phyloP scores from a whole-genome alignment of 2,113 vertebrate genomes.

The Chelonoidis abingdonii region DNA sequence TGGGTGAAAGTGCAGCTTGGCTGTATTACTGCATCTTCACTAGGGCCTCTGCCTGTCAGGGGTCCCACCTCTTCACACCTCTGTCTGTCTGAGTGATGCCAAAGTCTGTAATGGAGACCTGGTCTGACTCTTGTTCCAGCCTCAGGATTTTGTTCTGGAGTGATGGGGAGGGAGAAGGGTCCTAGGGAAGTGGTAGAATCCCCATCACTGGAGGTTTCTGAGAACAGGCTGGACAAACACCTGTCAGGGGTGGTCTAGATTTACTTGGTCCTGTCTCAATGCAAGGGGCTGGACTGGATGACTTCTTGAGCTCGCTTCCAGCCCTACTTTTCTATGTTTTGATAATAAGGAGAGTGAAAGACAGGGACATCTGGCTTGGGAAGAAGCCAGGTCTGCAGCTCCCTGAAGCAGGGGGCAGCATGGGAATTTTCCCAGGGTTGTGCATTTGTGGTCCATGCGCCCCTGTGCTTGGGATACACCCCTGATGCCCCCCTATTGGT shows the following conservation, averaged over 20 bases:
- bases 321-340: neutral
- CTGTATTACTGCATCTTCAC: neutral
- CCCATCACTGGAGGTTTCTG: neutral
- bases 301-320: neutral
- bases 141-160: neutral
- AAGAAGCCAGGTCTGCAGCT: neutral
- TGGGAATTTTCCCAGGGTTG: neutral
- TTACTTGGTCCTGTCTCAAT: neutral
- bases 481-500: neutral
- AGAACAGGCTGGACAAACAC: neutral
- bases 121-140: neutral
- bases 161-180: neutral
- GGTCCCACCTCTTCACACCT: neutral
- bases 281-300: neutral
- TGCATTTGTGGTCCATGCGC: neutral
- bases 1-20: neutral
- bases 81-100: neutral
- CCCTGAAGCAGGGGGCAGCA: neutral
- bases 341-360: neutral
- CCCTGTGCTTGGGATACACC: neutral
- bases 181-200: neutral
- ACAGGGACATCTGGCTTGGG: neutral
- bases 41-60: neutral
- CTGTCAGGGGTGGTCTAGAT: neutral
- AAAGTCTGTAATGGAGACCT: neutral